A percentile compares a stretch with the other conserved stretches of the same genome.
Conservation (phyloP, 2,797 vertebrate species). For the Eupleurogrammus muticus region DNA sequence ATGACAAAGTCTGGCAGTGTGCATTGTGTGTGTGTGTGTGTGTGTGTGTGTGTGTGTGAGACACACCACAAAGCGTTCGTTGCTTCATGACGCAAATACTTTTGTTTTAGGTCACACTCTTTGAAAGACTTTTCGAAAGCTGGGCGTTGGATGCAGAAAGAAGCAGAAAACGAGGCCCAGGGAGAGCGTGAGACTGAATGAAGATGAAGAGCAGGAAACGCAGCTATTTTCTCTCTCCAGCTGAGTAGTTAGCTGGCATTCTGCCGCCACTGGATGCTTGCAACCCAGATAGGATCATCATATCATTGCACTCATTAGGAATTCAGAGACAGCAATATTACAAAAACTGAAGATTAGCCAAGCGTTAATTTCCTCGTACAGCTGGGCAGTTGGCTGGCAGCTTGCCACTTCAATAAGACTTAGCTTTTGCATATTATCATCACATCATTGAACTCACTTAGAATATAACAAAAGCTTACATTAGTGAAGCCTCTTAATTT, state of each 20-base stretch:
- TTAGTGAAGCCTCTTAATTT: conserved; percentile 57
- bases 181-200: not conserved
- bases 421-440: conserved; percentile 49
- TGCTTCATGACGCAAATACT: not conserved
- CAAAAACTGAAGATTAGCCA: conserved; percentile 55
- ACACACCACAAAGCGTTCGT: not conserved
- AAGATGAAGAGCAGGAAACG: conserved; percentile 2
- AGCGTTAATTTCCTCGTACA: conserved; percentile 50
- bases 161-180: not conserved
- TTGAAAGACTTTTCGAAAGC: conserved; percentile 16
- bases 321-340: conserved; percentile 52
- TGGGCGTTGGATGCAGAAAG: not conserved
- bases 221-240: conserved; percentile 8
- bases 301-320: conserved; percentile 57
- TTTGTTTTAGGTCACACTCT: conserved; percentile 14
- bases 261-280: conserved; percentile 35
- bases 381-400: conserved; percentile 53
- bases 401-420: conserved; percentile 51
- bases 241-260: conserved; percentile 33
- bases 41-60: too few species aligned
- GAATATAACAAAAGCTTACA: conserved; percentile 58
- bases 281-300: conserved; percentile 53
- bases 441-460: conserved; percentile 58
- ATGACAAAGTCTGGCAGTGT: not conserved
- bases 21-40: not conserved